Evolutionary conservation across 2,113 vertebrate species (phyloP).

Genomic region (Pseudorectes ferrugineus): DNA sequence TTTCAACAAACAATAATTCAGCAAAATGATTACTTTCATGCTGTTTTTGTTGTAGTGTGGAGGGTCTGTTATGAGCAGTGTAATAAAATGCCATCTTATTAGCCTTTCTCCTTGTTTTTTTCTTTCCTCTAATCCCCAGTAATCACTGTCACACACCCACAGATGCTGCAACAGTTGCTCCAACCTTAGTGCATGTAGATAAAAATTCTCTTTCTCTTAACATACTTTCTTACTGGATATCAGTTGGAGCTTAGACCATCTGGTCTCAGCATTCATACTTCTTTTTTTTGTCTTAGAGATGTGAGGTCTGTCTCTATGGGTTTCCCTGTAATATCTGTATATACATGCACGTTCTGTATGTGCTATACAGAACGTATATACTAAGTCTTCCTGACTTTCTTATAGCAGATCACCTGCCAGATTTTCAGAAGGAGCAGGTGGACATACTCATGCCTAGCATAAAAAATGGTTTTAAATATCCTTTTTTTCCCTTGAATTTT

Average conservation of each 20-base stretch:
- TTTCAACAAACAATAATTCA: not conserved
- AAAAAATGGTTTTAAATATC: not conserved
- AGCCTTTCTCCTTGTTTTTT: not conserved
- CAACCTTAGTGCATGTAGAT: not conserved
- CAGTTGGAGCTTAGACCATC: not conserved
- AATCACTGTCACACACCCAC: not conserved
- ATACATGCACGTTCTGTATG: not conserved
- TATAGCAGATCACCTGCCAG: not conserved
- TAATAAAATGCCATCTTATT: not conserved
- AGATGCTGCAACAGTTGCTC: not conserved
- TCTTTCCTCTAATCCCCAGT: not conserved
- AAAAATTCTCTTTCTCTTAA: not conserved
- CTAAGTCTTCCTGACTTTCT: not conserved
- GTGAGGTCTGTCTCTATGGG: not conserved
- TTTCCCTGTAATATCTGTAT: not conserved
- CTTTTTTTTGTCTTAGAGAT: not conserved
- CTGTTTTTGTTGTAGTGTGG: not conserved
- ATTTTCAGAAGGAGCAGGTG: not conserved
- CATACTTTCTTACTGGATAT: not conserved
- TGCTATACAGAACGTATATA: not conserved
- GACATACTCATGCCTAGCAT: not conserved
- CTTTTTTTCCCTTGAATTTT: accelerated
- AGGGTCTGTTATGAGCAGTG: not conserved
- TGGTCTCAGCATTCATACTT: not conserved
- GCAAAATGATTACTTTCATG: not conserved